Percentiles rank a stretch among this genome's conserved stretches.
Evolutionary conservation across 2,797 vertebrate genomes (phyloP).

Genomic region (Bovichtus diacanthus): DNA sequence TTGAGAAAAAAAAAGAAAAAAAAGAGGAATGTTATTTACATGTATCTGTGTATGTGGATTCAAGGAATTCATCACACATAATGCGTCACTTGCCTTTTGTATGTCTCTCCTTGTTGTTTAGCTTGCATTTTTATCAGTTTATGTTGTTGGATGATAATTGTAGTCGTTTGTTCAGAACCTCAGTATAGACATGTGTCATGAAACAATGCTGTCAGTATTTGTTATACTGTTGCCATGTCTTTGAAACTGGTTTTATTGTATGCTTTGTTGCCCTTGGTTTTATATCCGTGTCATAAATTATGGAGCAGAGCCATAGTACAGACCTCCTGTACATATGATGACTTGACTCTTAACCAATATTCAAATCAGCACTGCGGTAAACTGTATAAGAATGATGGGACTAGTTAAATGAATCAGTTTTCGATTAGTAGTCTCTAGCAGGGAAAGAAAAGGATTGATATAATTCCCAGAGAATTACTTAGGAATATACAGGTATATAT

Average conservation of each 20-base stretch:
- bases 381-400: conserved; percentile 24
- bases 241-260: conserved; percentile 47
- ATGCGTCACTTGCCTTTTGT: conserved; percentile 30
- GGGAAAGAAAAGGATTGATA: conserved; percentile 10
- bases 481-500: conserved; percentile 56
- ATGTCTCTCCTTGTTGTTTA: conserved; percentile 33
- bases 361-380: conserved; percentile 49
- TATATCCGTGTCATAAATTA: conserved; percentile 59
- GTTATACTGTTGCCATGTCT: conserved; percentile 56
- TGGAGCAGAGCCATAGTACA: conserved; percentile 82
- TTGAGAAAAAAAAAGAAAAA: conserved; percentile 28
- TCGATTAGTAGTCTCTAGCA: conserved; percentile 15
- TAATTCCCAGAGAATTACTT: conserved; percentile 55
- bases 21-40: conserved; percentile 59
- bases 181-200: conserved; percentile 40
- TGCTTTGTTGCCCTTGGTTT: conserved; percentile 45
- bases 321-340: conserved; percentile 55
- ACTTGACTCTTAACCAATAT: conserved; percentile 63
- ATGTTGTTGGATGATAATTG: conserved; percentile 43
- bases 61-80: conserved; percentile 34
- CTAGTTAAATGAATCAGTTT: conserved; percentile 31
- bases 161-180: conserved; percentile 37
- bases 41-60: conserved; percentile 51
- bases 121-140: conserved; percentile 51
- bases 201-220: conserved; percentile 50